Evolutionary conservation across 2,888 invertebrate genomes (phyloP).

Genomic region (Halictus quadricinctus): DNA sequence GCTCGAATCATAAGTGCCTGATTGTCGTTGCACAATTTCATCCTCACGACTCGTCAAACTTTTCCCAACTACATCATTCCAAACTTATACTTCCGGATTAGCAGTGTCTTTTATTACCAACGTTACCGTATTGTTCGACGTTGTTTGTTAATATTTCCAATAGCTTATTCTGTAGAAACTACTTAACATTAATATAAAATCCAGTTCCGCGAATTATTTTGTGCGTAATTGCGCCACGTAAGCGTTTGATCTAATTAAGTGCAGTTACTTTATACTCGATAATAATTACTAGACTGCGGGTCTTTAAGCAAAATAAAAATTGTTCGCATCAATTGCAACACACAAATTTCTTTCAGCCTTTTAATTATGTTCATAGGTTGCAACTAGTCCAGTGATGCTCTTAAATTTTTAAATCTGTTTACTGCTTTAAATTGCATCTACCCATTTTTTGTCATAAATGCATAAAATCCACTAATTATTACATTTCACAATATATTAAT

Average conservation of each 20-base stretch:
- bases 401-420: too few species aligned
- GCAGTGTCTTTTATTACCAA: not conserved
- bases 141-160: not conserved
- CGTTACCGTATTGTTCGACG: not conserved
- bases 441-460: too few species aligned
- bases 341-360: too few species aligned
- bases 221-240: not conserved
- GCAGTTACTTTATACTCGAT: not conserved
- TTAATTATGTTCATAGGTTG: too few species aligned
- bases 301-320: too few species aligned
- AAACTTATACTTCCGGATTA: slow-evolving; percentile 15
- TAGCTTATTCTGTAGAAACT: not conserved
- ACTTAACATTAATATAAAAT: not conserved
- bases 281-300: not conserved
- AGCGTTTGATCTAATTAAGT: not conserved
- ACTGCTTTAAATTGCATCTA: too few species aligned
- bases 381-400: too few species aligned
- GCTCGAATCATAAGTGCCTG: slow-evolving; percentile 47
- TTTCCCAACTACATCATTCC: slow-evolving; percentile 32
- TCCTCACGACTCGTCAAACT: slow-evolving; percentile 50
- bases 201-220: not conserved
- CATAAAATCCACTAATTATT: too few species aligned
- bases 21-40: slow-evolving; percentile 46
- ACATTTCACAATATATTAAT: too few species aligned
- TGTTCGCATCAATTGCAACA: too few species aligned